Conservation (phyloP, 2,113 vertebrate species). For the Tyrannus savana region DNA sequence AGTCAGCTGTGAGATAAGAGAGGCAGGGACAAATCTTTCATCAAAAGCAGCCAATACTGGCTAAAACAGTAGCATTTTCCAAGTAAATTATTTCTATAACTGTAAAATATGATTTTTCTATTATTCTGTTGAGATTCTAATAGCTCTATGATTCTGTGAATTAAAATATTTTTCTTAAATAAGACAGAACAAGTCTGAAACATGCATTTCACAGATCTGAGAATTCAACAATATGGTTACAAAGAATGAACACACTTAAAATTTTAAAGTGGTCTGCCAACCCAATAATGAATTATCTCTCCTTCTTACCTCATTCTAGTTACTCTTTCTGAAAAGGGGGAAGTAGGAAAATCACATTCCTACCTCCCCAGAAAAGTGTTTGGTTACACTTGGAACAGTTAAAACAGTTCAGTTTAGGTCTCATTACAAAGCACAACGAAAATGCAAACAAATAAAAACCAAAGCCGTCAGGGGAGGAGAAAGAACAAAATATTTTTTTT, state of each 20-base stretch:
- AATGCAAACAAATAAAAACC: not conserved
- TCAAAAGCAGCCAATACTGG: not conserved
- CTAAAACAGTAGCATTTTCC: not conserved
- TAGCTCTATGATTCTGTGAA: not conserved
- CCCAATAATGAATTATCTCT: not conserved
- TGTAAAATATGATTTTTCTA: not conserved
- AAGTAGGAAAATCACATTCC: not conserved
- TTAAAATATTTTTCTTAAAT: not conserved
- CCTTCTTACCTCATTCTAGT: not conserved
- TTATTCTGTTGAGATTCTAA: not conserved
- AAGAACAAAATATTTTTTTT: not conserved
- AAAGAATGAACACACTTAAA: not conserved
- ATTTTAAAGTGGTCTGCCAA: not conserved
- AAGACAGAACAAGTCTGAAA: not conserved
- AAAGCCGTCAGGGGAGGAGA: accelerated
- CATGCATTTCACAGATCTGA: not conserved
- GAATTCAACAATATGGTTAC: not conserved
- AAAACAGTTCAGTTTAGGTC: not conserved
- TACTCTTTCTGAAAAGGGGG: not conserved
- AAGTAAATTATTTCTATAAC: not conserved
- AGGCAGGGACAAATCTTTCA: not conserved
- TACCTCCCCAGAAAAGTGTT: not conserved
- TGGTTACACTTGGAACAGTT: not conserved
- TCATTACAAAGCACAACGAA: not conserved
- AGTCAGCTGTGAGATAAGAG: not conserved